phyloP scores from a whole-genome alignment of 2,888 invertebrate species.

The Phengaris arion region DNA sequence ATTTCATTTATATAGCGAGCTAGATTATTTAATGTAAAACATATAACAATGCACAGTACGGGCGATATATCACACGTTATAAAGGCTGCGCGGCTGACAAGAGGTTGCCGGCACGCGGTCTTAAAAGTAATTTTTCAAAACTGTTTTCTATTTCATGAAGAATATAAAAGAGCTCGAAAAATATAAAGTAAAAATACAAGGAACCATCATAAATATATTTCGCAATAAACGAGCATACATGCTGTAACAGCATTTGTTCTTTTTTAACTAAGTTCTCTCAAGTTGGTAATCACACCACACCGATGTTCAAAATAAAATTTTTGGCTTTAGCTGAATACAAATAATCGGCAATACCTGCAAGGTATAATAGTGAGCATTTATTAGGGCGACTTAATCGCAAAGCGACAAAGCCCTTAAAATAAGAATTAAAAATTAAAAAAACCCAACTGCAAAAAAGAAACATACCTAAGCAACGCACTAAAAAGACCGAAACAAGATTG shows the following conservation, averaged over 20 bases:
- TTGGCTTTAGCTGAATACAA: too few relatives aligned
- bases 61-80: conserved; percentile 29
- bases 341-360: too few relatives aligned
- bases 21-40: conserved; percentile 7
- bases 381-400: too few relatives aligned
- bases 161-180: conserved; percentile 29
- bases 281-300: too few relatives aligned
- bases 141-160: conserved; percentile 29
- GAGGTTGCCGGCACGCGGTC: conserved; percentile 33
- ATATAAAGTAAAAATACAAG: conserved; percentile 26
- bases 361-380: too few relatives aligned
- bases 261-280: not conserved
- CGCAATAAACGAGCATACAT: conserved; percentile 8
- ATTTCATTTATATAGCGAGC: not conserved
- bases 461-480: too few relatives aligned
- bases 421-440: too few relatives aligned
- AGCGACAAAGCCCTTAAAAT: too few relatives aligned
- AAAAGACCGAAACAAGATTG: too few relatives aligned
- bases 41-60: conserved; percentile 17
- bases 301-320: too few relatives aligned
- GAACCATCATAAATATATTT: conserved; percentile 29
- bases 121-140: conserved; percentile 36
- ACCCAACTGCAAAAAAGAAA: too few relatives aligned
- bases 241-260: conserved; percentile 4
- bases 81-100: conserved; percentile 27